Percentiles rank a stretch among this genome's conserved stretches.
Conservation (phyloP, 2,888 invertebrate species). For the Habroteleia sp. region DNA sequence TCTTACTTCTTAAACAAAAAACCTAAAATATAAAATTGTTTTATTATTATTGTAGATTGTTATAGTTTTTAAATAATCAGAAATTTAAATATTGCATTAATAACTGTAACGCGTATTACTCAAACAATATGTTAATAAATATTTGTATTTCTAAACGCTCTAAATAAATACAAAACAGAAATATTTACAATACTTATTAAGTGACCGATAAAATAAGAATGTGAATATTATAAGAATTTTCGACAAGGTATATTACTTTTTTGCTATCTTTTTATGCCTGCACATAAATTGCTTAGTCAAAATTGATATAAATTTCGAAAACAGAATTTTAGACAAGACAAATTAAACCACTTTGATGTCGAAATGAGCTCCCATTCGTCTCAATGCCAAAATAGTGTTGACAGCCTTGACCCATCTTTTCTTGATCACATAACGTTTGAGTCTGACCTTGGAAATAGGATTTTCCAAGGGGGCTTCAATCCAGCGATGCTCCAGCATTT, state of each 20-base stretch:
- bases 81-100: no score
- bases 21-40: no score
- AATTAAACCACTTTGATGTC: constrained; percentile 68
- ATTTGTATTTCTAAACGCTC: constrained; percentile 1
- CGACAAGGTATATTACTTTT: constrained; percentile 5
- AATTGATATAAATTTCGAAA: constrained; percentile 8
- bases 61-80: no score
- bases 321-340: not conserved
- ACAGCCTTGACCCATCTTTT: constrained; percentile 95
- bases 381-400: constrained; percentile 92
- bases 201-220: not conserved
- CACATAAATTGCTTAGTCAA: constrained; percentile 2
- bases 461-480: constrained; percentile 86
- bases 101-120: no score
- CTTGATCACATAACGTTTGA: constrained; percentile 94
- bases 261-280: not conserved
- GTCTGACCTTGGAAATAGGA: constrained; percentile 88
- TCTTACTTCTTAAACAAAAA: no score
- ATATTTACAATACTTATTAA: constrained; percentile 5
- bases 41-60: no score
- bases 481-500: constrained; percentile 91
- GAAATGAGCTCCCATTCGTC: constrained; percentile 92
- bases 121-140: no score
- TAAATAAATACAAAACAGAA: not conserved
- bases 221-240: no score